A percentile compares a stretch with the other conserved stretches of the same genome.
These are phyloP conservation scores for Kryptopterus vitreolus DNA, from an alignment of 2,797 vertebrate species.

Conservation along the genomic window DNA sequence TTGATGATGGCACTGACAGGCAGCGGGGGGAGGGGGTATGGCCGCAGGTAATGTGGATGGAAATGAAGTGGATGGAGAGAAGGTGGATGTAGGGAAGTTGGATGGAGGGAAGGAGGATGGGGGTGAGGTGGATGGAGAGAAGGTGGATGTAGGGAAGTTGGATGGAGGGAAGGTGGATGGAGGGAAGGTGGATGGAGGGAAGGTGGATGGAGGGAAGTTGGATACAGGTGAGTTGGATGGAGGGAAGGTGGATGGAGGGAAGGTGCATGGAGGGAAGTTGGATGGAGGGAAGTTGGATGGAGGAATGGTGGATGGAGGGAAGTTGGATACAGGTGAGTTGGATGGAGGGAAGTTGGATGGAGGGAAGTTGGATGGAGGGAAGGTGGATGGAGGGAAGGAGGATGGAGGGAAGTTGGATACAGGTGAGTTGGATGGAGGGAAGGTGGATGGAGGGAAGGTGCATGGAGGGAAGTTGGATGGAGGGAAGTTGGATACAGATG, in stretches of 20 bases:
- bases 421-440: constrained; percentile 60
- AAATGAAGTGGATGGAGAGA: too few species aligned
- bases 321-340: too few species aligned
- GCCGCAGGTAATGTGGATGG: constrained; percentile 48
- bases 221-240: too few species aligned
- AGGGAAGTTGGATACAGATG: constrained; percentile 42
- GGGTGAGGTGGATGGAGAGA: too few species aligned
- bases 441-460: constrained; percentile 65
- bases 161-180: constrained; percentile 51
- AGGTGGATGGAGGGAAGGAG: constrained; percentile 54
- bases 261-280: too few species aligned
- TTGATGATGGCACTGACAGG: constrained; percentile 62
- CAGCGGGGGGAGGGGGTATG: constrained; percentile 40
- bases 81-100: constrained; percentile 54
- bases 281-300: constrained; percentile 50
- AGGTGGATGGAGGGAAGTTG: constrained; percentile 58
- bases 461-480: constrained; percentile 69
- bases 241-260: constrained; percentile 75
- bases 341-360: constrained; percentile 50
- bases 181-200: constrained; percentile 75
- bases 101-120: constrained; percentile 70
- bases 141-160: too few species aligned
- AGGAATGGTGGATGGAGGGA: constrained; percentile 75
- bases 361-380: constrained; percentile 75
- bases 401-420: constrained; percentile 75